Percentiles rank a stretch among this genome's conserved stretches.
Conservation (phyloP, 2,113 vertebrate species). For the Potamarius usumacintae region DNA sequence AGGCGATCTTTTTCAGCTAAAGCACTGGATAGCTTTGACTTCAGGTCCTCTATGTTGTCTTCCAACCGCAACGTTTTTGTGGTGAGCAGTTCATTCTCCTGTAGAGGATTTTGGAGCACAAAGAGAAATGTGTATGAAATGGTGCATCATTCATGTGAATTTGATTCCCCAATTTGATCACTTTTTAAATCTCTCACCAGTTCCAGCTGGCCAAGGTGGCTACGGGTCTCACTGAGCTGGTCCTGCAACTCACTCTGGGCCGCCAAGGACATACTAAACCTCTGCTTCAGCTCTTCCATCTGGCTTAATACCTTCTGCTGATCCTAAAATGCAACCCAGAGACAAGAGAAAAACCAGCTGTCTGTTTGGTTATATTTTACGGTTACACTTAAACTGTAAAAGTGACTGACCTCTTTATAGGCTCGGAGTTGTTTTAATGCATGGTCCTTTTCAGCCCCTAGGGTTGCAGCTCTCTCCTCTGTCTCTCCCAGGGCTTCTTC, state of each 20-base stretch:
- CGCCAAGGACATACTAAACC: constrained; percentile 45
- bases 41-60: constrained; percentile 66
- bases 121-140: neutral
- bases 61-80: constrained; percentile 68
- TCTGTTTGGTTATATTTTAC: neutral
- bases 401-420: constrained; percentile 58
- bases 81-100: constrained; percentile 74
- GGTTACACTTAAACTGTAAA: neutral
- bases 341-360: neutral
- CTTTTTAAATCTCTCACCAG: constrained; percentile 62
- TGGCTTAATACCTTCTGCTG: constrained; percentile 60
- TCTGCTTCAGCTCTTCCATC: constrained; percentile 63
- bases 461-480: constrained; percentile 55
- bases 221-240: constrained; percentile 66
- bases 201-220: constrained; percentile 63
- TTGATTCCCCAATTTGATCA: neutral
- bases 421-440: constrained; percentile 57
- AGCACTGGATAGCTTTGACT: constrained; percentile 55
- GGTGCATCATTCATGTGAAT: neutral
- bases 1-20: constrained; percentile 63
- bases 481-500: constrained; percentile 63
- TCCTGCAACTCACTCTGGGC: constrained; percentile 62
- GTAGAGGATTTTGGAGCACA: constrained; percentile 23
- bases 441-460: constrained; percentile 63
- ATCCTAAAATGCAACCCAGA: constrained; percentile 49